These are phyloP conservation scores for Lethocerus indicus DNA, from an alignment of 1,140 invertebrate species.

Conservation along the genomic window DNA sequence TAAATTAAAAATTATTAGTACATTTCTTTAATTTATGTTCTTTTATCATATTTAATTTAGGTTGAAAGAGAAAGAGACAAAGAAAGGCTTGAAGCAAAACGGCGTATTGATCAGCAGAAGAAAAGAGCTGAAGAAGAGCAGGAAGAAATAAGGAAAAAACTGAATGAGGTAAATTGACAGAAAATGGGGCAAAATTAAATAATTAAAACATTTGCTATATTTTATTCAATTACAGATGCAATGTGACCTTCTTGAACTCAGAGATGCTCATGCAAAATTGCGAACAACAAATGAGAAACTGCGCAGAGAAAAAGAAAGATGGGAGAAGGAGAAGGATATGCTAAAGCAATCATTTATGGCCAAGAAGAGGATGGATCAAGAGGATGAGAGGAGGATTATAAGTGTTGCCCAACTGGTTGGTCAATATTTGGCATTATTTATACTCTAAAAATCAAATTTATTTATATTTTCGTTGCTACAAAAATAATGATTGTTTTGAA, in stretches of 20 bases:
- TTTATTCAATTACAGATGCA: slow-evolving; percentile 41
- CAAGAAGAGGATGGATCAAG: slow-evolving; percentile 34
- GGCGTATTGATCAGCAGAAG: slow-evolving; percentile 69
- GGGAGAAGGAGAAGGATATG: slow-evolving; percentile 65
- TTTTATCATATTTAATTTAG: slow-evolving; percentile 25
- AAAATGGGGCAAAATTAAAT: too few species aligned
- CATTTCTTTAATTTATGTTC: too few species aligned
- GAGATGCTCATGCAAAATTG: slow-evolving; percentile 80
- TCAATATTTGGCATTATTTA: too few species aligned
- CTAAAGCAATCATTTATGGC: slow-evolving; percentile 31
- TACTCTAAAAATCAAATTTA: too few species aligned
- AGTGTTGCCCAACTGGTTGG: slow-evolving; percentile 40
- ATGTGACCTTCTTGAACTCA: slow-evolving; percentile 68
- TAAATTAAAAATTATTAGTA: too few species aligned
- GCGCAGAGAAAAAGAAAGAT: slow-evolving; percentile 65
- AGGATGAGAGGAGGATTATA: slow-evolving; percentile 45
- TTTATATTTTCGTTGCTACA: too few species aligned
- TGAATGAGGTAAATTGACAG: slow-evolving; percentile 41
- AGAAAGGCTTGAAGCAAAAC: slow-evolving; percentile 68
- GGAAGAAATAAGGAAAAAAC: slow-evolving; percentile 71
- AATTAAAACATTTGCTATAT: not conserved
- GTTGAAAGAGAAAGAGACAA: slow-evolving; percentile 76
- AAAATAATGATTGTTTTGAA: not conserved
- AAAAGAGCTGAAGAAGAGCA: slow-evolving; percentile 73
- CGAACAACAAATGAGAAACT: slow-evolving; percentile 84